Evolutionary conservation across 2,113 vertebrate genomes (phyloP), one percentile per base, ranked within the genome.

Genomic region (Chaetorhynchus papuensis): DNA sequence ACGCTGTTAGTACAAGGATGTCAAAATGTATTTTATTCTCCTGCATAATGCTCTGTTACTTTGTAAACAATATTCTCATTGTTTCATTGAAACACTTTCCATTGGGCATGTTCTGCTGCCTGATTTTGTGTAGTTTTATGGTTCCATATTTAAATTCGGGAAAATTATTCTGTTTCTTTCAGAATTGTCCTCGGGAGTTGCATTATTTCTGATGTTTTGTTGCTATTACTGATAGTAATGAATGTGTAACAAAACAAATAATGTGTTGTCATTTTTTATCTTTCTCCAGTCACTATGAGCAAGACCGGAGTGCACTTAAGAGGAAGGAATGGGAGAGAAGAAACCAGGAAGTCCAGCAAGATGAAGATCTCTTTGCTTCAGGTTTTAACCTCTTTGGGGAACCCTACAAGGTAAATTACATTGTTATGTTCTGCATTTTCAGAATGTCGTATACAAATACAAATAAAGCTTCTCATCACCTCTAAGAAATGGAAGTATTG

Each of bases 341-440:
- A 96, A 99, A 98, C 87, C 99, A 99, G 98, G 99, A 99, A 98
- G 99, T 99, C 87, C 99, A 99, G 93, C 99, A 99, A 97, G 99
- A 99, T 98, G 99, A 99, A 45, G 99, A 99, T 97, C 98, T 99
- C 80, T 99, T 99, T 98, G 99, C 99, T 68, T 99, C 99, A 84
- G 99, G 99, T 96, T 99, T 99, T 98, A 99, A 99, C 98, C 98
- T 99, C 95, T 99, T 99, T 91, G 99, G 99, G 92, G 99, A 99
- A 90, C 99, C 99, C 53, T 99, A 99, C 96, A 99, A 99, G 98
- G 99, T 99, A 98, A 97, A 90, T 75, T 27, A 17, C 39, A 14
- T n/a, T 56, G 45, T 56, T 72, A 42, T 10, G 16, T 64, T 91
- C 95, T 75, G 35, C 15, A 4, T 83, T 93, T 92, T 83, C 35